Base-by-base conservation (phyloP, 2,797 vertebrate species). In the Tangara arthus region DNA sequence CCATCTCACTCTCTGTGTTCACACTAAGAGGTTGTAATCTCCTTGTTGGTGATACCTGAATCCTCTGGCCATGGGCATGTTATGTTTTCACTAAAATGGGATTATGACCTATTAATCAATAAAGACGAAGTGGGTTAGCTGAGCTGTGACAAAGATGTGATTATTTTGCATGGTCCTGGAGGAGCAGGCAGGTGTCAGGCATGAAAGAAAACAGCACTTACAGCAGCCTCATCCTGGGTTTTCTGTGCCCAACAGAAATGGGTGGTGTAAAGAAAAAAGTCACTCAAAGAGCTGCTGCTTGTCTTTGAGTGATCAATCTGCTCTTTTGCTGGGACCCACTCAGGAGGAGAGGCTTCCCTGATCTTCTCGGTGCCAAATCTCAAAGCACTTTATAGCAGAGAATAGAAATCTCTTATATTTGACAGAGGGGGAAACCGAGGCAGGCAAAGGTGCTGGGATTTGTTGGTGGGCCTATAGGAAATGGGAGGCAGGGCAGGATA, bases 51-150 rank as follows among this genome's bases (percentile, higher is more conserved):
- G 80, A 87, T 84, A 93, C 73, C 82, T 77, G 91, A 93, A 92
- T 94, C 95, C 77, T 55, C 55, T 73, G 75, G 94, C 78, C 13
- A 1, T 23, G 42, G 80, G 80, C 82, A 84, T 14, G 73, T 82
- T 90, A 73, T 84, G 77, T 90, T 96, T 97, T 80, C 77, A 70
- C 91, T 82, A 65, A 72, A 91, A 91, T 85, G 90, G 89, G 94
- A 95, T 96, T 96, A 94, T 87, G 66, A 80, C 37, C 94, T 77
- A 77, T 90, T 94, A 94, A 94, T 90, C 93, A 87, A 93, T 87
- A 82, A 82, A 96, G 91, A 93, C 64, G 87, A 87, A 95, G 95
- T 55, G 81, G 72, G 85, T 64, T 57, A 82, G 87, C 24, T 2
- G 24, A 81, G 80, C 68, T 1, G 1, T 18, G 61, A 93, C 37